Evolutionary conservation across 1,140 invertebrate genomes (phyloP), one percentile per base, ranked within the genome.

Genomic region (Antheraea pernyi): DNA sequence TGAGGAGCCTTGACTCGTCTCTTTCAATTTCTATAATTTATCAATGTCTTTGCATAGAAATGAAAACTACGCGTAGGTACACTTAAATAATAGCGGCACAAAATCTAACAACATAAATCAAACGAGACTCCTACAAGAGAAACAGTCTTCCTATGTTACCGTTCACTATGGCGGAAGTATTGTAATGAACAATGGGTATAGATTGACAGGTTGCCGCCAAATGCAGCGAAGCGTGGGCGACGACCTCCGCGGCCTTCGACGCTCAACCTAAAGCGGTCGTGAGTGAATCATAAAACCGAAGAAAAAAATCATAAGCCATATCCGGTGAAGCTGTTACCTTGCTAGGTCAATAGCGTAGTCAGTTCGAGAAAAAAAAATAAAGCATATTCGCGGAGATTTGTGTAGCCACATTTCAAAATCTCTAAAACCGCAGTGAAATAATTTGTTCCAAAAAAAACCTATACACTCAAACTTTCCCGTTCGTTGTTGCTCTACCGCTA

Each of bases 161-260:
- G 46, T 53, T 53, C 46, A 13, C 16, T 53, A 53, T 53, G 46
- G 19, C 63, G 53, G 67, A 68, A 68, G 59, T 68, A 39, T 7
- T 53, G 66, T 61, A 19, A 19, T 1, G 53, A 37, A 61, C 59
- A 62, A 68, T 48, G 48, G 36, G 39, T 70, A 65, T 68, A 58
- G 60, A 65, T 67, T 67, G 72, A 68, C 75, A 77, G 75, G 76
- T 78, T 80, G 74, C 42, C 22, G 53, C n/a, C 46, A n/a, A 53
- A 59, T 42, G 22, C 63, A 22, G 59, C 18, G 67, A 53, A 59
- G 59, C 69, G 69, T 71, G 42, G 69, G 69, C 64, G 64, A 37
- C 65, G 69, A 46, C 69, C 69, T 66, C 59, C 37, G 7, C 11
- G 58, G 59, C 69, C 64, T 58, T 59, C 68, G 11, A 9, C 8